Conservation (phyloP, 37 sponge, comb jelly and placozoan species). For the Beroe forskalii region DNA sequence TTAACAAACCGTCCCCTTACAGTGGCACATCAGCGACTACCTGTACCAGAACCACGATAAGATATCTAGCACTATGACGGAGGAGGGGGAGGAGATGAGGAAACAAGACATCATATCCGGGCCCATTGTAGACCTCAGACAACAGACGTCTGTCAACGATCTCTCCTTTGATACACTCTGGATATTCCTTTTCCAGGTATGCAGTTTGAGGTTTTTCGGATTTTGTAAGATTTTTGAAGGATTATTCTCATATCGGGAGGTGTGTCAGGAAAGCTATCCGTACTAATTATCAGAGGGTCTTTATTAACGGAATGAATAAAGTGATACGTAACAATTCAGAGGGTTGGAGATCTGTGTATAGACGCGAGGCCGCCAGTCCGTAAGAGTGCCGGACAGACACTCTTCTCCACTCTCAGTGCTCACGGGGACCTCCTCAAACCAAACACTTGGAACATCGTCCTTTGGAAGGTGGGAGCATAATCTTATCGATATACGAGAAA, state of each 20-base stretch:
- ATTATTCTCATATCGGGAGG: too few species aligned
- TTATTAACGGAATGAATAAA: too few species aligned
- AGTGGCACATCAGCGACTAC: constrained; percentile 95
- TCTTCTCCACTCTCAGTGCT: constrained; percentile 90
- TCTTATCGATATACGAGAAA: too few species aligned
- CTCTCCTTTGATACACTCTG: constrained; percentile 73
- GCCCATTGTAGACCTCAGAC: not conserved
- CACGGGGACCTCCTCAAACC: constrained; percentile 81
- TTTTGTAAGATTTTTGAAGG: too few species aligned
- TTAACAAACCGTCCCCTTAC: too few species aligned
- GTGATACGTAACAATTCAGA: constrained; percentile 37
- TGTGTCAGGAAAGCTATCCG: too few species aligned
- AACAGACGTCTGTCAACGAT: not conserved
- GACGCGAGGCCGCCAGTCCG: constrained; percentile 86
- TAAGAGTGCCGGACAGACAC: constrained; percentile 95
- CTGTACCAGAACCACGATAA: constrained; percentile 76
- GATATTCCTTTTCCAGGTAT: constrained; percentile 76
- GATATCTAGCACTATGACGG: not conserved
- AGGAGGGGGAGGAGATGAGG: not conserved
- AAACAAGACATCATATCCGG: constrained; percentile 20
- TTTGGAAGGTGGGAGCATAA: constrained; percentile 90
- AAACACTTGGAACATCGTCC: constrained; percentile 80
- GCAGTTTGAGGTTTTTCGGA: too few species aligned
- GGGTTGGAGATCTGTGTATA: constrained; percentile 81
- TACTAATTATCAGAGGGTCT: too few species aligned